Percentiles rank a stretch among this genome's conserved stretches.
phyloP scores from a whole-genome alignment of 2,797 vertebrate genomes.

The Poecilia picta region DNA sequence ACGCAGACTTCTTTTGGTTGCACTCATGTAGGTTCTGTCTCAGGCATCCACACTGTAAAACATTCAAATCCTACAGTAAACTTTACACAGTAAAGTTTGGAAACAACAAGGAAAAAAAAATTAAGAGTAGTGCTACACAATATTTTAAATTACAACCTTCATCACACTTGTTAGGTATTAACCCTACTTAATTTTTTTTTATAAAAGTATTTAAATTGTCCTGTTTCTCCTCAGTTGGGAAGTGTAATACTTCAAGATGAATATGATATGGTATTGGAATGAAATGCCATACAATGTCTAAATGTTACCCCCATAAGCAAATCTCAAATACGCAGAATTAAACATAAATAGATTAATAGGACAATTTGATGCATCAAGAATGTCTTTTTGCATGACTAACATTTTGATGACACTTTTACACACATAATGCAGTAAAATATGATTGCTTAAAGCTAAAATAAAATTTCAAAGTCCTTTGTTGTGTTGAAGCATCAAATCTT shows the following conservation, averaged over 20 bases:
- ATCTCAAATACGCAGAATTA: neutral
- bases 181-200: neutral
- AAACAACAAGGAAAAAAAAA: neutral
- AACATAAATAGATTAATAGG: neutral
- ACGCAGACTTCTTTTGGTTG: neutral
- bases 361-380: neutral
- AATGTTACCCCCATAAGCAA: neutral
- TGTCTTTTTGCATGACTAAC: neutral
- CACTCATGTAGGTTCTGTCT: neutral
- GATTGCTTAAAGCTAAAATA: neutral
- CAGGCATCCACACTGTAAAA: neutral
- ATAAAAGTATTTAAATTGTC: slow-evolving; percentile 1
- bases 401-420: too few species aligned
- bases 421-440: neutral
- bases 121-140: neutral
- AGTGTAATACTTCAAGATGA: neutral
- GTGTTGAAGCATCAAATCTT: too few species aligned
- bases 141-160: neutral
- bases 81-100: neutral
- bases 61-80: neutral
- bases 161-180: neutral
- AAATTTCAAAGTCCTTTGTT: too few species aligned
- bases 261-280: neutral
- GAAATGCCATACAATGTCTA: neutral
- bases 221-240: neutral